Evolutionary conservation across 2,113 vertebrate genomes (phyloP).

Genomic region (Phyllopteryx taeniolatus): DNA sequence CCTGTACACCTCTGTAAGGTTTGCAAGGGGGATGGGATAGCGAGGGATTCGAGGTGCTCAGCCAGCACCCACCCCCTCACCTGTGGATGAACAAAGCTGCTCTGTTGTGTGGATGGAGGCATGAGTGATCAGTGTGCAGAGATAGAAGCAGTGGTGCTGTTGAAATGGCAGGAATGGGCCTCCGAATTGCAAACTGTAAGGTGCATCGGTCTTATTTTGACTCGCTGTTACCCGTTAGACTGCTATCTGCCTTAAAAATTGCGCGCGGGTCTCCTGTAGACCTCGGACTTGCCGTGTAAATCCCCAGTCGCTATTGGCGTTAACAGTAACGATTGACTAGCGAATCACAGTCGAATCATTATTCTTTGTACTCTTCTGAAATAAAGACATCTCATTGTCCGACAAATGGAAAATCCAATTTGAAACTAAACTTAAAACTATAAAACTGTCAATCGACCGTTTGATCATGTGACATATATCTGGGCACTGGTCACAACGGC

Average conservation of each 20-base stretch:
- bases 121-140: slow-evolving; percentile 42
- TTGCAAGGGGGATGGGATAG: slow-evolving; percentile 2
- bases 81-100: slow-evolving; percentile 59
- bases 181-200: slow-evolving; percentile 2
- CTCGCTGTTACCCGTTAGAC: slow-evolving; percentile 11
- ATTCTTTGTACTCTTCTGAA: no score
- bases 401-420: no score
- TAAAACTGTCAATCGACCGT: no score
- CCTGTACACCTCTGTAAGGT: not conserved
- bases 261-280: no score
- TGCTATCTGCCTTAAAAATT: not conserved
- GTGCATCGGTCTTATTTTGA: not conserved
- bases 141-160: slow-evolving; percentile 27
- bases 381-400: no score
- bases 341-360: no score
- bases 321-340: no score
- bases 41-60: slow-evolving; percentile 31
- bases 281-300: no score
- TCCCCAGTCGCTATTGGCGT: no score
- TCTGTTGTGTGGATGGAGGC: slow-evolving; percentile 32
- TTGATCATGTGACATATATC: no score
- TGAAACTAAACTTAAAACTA: no score
- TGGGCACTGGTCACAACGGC: no score
- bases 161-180: slow-evolving; percentile 16
- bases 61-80: slow-evolving; percentile 53